Conservation (phyloP, 2,888 invertebrate genomes). For the Tupiocoris notatus region DNA sequence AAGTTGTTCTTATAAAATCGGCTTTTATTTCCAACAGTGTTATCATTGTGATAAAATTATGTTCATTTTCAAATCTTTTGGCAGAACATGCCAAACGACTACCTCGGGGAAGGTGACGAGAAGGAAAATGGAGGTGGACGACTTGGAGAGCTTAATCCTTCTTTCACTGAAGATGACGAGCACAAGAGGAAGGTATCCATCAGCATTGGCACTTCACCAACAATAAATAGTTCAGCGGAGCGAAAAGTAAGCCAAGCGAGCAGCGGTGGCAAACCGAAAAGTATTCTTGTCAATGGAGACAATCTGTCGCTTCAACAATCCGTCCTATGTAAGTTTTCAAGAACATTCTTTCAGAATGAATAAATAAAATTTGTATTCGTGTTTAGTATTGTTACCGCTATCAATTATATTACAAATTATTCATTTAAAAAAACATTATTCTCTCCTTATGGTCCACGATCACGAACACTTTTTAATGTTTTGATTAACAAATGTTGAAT, state of each 20-base stretch:
- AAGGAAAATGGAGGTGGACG: conserved; percentile 10
- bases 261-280: conserved; percentile 59
- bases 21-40: too few species aligned
- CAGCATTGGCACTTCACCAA: conserved; percentile 55
- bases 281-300: conserved; percentile 59
- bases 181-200: conserved; percentile 64
- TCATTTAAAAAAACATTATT: too few species aligned
- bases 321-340: background rate
- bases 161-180: conserved; percentile 53
- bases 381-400: too few species aligned
- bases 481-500: too few species aligned
- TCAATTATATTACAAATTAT: too few species aligned
- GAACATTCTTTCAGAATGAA: too few species aligned
- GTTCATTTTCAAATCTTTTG: background rate
- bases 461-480: too few species aligned
- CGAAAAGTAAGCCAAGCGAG: conserved; percentile 58
- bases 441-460: too few species aligned
- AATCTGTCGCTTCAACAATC: conserved; percentile 54
- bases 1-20: too few species aligned
- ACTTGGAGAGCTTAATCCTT: conserved; percentile 45
- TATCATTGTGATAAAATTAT: too few species aligned
- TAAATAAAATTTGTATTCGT: too few species aligned
- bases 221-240: conserved; percentile 49
- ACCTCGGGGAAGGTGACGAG: conserved; percentile 26
- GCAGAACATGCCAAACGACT: conserved; percentile 32